Evolutionary conservation across 1,140 invertebrate genomes (phyloP).

Genomic region (Anastrepha obliqua): DNA sequence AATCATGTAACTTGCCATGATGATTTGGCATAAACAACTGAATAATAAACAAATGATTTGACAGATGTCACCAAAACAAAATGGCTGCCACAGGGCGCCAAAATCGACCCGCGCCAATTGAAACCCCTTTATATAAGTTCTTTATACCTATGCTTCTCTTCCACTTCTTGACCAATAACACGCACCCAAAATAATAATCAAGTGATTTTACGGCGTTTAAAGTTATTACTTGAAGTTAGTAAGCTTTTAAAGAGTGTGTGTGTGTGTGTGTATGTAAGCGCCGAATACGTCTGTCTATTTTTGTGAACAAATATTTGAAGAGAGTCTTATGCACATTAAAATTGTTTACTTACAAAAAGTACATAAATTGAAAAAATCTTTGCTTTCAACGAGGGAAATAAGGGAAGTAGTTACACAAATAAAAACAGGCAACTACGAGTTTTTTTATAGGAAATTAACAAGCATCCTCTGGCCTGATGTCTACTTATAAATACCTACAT

Average conservation of each 20-base stretch:
- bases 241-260: too few relatives aligned
- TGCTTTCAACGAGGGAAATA: neutral
- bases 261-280: too few relatives aligned
- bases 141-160: neutral
- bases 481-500: too few relatives aligned
- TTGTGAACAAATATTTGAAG: neutral
- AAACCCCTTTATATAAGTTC: neutral
- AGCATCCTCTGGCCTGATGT: neutral
- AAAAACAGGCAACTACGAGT: neutral
- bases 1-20: too few relatives aligned
- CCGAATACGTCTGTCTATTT: neutral
- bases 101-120: too few relatives aligned
- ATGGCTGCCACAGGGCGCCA: too few relatives aligned
- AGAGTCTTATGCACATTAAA: neutral
- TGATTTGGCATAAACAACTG: too few relatives aligned
- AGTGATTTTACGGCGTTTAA: neutral
- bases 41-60: too few relatives aligned
- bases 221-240: neutral
- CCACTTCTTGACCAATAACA: neutral
- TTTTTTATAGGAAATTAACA: constrained; percentile 23
- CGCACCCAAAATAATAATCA: constrained; percentile 20
- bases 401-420: constrained; percentile 3
- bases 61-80: too few relatives aligned
- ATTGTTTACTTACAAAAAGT: constrained; percentile 27
- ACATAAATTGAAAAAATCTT: constrained; percentile 18